Evolutionary conservation across 2,888 invertebrate species (phyloP).

Genomic region (Antitype chi): DNA sequence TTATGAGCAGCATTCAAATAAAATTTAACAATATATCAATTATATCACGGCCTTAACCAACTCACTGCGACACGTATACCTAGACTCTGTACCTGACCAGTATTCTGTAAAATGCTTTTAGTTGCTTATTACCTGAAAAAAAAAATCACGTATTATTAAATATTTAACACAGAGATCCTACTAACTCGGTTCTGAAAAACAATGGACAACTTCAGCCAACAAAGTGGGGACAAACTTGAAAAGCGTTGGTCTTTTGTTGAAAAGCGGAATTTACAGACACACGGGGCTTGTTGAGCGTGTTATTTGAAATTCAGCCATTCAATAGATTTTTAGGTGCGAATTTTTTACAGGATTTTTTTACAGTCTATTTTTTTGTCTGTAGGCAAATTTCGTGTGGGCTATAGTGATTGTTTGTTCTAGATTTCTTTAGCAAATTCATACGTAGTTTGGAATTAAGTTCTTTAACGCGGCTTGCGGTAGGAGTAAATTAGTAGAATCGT

Average conservation of each 20-base stretch:
- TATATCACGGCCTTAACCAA: no score
- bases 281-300: background rate
- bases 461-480: background rate
- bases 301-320: constrained; percentile 14
- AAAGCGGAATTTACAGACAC: background rate
- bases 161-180: background rate
- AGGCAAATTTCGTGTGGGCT: background rate
- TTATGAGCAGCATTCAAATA: no score
- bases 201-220: constrained; percentile 19
- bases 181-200: constrained; percentile 27
- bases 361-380: background rate
- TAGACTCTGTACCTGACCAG: no score
- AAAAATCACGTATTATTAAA: constrained; percentile 5
- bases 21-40: no score
- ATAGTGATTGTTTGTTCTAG: background rate
- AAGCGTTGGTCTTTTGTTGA: constrained; percentile 35
- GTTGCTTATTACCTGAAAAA: background rate
- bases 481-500: background rate
- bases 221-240: constrained; percentile 16
- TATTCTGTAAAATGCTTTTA: background rate
- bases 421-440: background rate
- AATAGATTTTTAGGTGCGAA: background rate
- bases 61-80: no score
- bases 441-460: background rate
- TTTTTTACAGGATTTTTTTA: background rate